phyloP scores from a whole-genome alignment of 2,113 vertebrate species.

The Dromiciops gliroides region DNA sequence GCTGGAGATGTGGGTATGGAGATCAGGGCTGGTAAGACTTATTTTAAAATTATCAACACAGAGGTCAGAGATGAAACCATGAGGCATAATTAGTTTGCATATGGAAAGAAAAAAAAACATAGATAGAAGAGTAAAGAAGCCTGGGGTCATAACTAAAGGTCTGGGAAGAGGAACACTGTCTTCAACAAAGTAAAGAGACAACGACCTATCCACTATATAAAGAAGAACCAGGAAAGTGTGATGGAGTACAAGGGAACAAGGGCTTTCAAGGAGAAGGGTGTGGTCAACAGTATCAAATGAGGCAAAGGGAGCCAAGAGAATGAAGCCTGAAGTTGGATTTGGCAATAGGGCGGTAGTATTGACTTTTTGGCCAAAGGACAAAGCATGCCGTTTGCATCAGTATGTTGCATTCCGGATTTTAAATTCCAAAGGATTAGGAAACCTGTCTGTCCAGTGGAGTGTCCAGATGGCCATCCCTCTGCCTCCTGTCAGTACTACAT shows the following conservation, averaged over 20 bases:
- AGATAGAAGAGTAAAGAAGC: neutral
- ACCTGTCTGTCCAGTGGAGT: neutral
- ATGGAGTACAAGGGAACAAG: neutral
- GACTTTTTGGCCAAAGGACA: neutral
- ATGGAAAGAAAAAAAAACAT: neutral
- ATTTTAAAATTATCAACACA: neutral
- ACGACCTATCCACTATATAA: neutral
- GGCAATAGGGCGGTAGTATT: neutral
- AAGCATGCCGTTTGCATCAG: neutral
- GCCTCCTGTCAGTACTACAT: neutral
- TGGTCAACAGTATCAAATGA: neutral
- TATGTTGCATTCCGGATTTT: neutral
- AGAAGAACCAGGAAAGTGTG: neutral
- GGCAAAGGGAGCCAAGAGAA: neutral
- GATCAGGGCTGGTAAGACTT: neutral
- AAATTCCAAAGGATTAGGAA: neutral
- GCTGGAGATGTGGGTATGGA: neutral
- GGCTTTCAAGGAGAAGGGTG: neutral
- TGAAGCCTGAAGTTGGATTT: neutral
- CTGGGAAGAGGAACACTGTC: neutral
- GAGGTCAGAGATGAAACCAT: neutral
- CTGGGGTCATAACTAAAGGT: neutral
- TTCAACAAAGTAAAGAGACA: neutral
- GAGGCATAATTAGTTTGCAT: neutral
- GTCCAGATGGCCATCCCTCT: neutral